Evolutionary conservation across 1,140 invertebrate species (phyloP).

Genomic region (roundworm (Caenorhabditis elegans)): DNA sequence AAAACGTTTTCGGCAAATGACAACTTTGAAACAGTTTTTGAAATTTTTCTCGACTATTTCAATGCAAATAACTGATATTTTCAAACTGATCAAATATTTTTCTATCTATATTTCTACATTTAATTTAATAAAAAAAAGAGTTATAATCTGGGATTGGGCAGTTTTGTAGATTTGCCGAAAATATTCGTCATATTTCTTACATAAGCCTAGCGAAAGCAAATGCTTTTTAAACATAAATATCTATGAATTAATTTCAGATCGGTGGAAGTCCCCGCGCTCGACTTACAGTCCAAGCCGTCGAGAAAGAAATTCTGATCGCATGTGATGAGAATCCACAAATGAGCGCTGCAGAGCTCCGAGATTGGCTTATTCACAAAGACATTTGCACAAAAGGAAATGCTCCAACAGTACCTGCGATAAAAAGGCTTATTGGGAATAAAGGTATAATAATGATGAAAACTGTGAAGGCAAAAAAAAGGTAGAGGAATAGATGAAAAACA

Average conservation of each 20-base stretch:
- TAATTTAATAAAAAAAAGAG: too few species aligned
- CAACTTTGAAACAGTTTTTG: too few species aligned
- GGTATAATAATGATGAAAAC: not conserved
- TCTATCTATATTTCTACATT: too few species aligned
- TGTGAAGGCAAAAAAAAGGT: not conserved
- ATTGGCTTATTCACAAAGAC: slow-evolving; percentile 49
- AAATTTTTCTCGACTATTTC: too few species aligned
- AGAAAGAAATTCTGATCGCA: slow-evolving; percentile 53
- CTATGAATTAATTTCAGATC: slow-evolving; percentile 51
- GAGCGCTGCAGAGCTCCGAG: slow-evolving; percentile 51
- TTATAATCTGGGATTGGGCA: too few species aligned
- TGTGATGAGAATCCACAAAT: slow-evolving; percentile 48
- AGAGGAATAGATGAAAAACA: slow-evolving; percentile 9
- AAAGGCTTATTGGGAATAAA: not conserved
- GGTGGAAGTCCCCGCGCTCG: slow-evolving; percentile 58
- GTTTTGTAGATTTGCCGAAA: too few species aligned
- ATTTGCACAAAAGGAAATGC: slow-evolving; percentile 33
- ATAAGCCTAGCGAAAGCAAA: too few species aligned
- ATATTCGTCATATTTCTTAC: too few species aligned
- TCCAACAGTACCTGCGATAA: not conserved
- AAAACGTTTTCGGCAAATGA: too few species aligned
- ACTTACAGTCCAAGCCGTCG: slow-evolving; percentile 54
- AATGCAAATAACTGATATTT: too few species aligned
- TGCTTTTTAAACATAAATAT: not conserved
- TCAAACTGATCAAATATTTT: too few species aligned